These are phyloP conservation scores for Erebia ligea DNA, from an alignment of 2,888 invertebrate species.

Conservation along the genomic window DNA sequence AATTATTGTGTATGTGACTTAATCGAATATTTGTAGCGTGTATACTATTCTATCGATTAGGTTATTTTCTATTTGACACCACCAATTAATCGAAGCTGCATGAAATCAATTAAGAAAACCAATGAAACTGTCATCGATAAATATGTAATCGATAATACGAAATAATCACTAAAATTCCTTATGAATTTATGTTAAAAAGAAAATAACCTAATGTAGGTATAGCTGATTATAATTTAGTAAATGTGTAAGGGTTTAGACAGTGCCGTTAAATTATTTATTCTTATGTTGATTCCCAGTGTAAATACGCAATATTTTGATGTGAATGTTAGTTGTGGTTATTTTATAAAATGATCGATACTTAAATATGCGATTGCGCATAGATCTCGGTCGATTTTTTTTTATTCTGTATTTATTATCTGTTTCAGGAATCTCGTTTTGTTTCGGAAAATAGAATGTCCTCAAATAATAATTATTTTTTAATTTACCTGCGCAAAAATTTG, in stretches of 20 bases:
- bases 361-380: conserved; percentile 55
- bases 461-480: conserved; percentile 20
- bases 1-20: conserved; percentile 68
- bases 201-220: not conserved
- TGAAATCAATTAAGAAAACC: not conserved
- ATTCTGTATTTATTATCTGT: conserved; percentile 41
- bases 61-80: conserved; percentile 5
- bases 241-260: conserved; percentile 74
- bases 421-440: conserved; percentile 35
- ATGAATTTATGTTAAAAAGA: not conserved
- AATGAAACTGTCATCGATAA: not conserved
- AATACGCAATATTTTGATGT: conserved; percentile 76
- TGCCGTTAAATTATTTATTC: conserved; percentile 82
- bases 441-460: conserved; percentile 20
- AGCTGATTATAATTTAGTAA: conserved; percentile 59
- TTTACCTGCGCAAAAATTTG: conserved; percentile 22
- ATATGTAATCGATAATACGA: too few species aligned
- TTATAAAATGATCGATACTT: conserved; percentile 67
- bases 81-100: not conserved
- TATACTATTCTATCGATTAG: conserved; percentile 46
- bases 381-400: conserved; percentile 62
- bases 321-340: conserved; percentile 75
- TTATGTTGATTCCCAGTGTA: conserved; percentile 80
- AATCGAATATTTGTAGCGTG: conserved; percentile 64
- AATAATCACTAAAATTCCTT: too few species aligned